Conservation (phyloP, 2,797 vertebrate species). For the Simalia tracyae region DNA sequence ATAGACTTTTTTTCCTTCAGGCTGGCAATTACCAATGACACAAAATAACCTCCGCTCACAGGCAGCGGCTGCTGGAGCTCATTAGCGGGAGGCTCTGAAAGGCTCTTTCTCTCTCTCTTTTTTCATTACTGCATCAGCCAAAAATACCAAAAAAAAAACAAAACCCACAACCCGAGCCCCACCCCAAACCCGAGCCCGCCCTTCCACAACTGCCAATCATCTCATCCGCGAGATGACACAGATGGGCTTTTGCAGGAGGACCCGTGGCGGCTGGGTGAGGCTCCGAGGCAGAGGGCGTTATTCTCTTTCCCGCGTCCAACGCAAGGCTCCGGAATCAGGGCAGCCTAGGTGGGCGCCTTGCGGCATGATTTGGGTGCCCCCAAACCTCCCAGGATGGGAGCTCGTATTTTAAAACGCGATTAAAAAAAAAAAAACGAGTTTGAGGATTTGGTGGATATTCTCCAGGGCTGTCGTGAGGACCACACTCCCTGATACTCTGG, state of each 20-base stretch:
- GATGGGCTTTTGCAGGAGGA: neutral
- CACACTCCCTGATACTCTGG: neutral
- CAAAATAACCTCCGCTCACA: conserved; percentile 29
- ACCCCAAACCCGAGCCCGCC: neutral
- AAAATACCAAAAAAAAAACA: neutral
- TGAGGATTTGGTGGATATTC: neutral
- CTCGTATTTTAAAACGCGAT: neutral
- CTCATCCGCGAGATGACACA: neutral
- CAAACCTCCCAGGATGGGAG: neutral
- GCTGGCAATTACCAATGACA: conserved; percentile 32
- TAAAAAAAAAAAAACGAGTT: neutral
- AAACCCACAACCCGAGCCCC: neutral
- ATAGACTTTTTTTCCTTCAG: conserved; percentile 32
- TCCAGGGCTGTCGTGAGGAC: neutral
- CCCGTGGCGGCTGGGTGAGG: neutral
- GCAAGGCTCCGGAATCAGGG: neutral
- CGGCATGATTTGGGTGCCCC: too few relatives aligned
- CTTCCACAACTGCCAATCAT: neutral
- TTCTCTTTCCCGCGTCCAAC: neutral
- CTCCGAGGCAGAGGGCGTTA: neutral
- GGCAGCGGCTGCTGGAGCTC: conserved; percentile 11
- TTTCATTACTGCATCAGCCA: neutral
- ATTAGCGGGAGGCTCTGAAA: neutral
- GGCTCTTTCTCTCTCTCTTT: neutral
- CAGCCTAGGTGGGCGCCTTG: too few relatives aligned